These are phyloP conservation scores for Parazoanthus swiftii DNA, from an alignment of 92 coral and sea anemone genomes.

Conservation along the genomic window DNA sequence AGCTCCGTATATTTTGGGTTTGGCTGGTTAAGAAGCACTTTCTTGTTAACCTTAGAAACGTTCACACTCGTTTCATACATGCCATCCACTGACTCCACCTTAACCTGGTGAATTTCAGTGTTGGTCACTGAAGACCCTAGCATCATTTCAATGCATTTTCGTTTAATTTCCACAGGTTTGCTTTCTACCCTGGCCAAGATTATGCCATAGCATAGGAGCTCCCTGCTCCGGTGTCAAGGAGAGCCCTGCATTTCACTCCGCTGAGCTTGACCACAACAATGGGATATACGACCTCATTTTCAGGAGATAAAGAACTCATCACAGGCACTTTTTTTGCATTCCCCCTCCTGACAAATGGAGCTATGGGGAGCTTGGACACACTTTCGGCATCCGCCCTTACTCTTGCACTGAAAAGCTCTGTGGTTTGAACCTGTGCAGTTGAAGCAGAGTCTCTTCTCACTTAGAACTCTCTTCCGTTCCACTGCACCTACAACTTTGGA, in stretches of 20 bases:
- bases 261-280: neutral
- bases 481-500: too few species aligned
- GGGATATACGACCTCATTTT: neutral
- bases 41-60: too few species aligned
- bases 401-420: conserved; percentile 62
- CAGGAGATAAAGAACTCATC: neutral
- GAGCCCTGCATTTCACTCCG: neutral
- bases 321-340: neutral
- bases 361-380: neutral
- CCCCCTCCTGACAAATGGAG: neutral
- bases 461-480: conserved; percentile 56
- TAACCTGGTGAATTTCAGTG: too few species aligned
- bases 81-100: too few species aligned
- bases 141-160: too few species aligned
- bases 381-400: conserved; percentile 32
- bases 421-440: conserved; percentile 59
- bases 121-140: too few species aligned
- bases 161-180: too few species aligned
- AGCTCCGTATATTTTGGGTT: too few species aligned
- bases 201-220: too few species aligned
- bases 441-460: conserved; percentile 57
- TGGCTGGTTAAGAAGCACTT: too few species aligned
- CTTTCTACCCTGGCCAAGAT: too few species aligned
- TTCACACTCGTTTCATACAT: too few species aligned
- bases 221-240: neutral